A percentile compares a stretch with the other conserved stretches of the same genome.
Conservation (phyloP, 2,797 vertebrate genomes). For the Sus cebifrons region DNA sequence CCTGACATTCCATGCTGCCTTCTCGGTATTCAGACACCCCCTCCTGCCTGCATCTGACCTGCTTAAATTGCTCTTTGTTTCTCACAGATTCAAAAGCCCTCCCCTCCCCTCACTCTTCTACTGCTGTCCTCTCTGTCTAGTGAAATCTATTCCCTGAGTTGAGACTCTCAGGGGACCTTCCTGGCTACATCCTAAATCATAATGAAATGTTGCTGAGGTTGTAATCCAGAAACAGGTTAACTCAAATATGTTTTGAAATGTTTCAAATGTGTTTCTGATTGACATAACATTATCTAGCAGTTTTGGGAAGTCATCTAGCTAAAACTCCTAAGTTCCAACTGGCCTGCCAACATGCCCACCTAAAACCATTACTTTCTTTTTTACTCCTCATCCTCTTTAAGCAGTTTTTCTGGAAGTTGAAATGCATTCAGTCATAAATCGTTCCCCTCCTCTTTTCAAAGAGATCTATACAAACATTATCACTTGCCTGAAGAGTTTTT, state of each 20-base stretch:
- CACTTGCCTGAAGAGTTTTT: neutral
- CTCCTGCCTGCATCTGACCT: neutral
- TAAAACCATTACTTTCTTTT: neutral
- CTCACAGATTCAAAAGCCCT: neutral
- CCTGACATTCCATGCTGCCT: neutral
- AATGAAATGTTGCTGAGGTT: neutral
- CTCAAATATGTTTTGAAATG: neutral
- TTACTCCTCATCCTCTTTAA: neutral
- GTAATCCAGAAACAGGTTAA: neutral
- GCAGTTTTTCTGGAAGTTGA: neutral
- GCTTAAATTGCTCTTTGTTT: neutral
- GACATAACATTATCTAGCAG: neutral
- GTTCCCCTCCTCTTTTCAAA: constrained; percentile 42
- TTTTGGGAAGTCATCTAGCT: neutral
- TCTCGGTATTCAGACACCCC: neutral
- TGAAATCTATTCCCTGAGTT: neutral
- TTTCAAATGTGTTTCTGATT: neutral
- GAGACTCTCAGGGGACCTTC: neutral
- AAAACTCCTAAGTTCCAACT: neutral
- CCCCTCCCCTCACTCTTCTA: neutral
- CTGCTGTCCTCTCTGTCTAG: neutral
- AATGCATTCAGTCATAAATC: neutral
- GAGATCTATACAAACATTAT: neutral
- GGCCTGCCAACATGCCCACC: neutral
- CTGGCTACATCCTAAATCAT: neutral